Evolutionary conservation across 2,888 invertebrate genomes (phyloP).

Genomic region (Ecdyonurus torrentis): DNA sequence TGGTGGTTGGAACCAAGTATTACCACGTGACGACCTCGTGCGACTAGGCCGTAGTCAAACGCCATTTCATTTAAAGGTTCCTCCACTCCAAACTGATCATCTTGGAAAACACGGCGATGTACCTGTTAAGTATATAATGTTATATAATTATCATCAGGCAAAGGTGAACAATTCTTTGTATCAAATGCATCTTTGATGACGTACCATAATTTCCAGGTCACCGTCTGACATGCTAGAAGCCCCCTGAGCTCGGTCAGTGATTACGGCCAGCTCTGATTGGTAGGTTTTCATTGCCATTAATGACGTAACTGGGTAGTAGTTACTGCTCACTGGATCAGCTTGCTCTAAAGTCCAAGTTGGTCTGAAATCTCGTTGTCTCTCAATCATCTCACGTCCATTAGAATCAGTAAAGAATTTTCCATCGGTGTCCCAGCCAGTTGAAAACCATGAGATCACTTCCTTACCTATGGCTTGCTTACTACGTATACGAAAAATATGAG

Average conservation of each 20-base stretch:
- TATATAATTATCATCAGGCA: too few relatives aligned
- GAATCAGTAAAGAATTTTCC: constrained; percentile 79
- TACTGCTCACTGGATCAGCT: constrained; percentile 59
- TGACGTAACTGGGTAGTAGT: constrained; percentile 87
- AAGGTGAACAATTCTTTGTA: too few relatives aligned
- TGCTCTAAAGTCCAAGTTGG: not conserved
- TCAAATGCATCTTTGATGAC: too few relatives aligned
- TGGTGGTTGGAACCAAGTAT: constrained; percentile 17
- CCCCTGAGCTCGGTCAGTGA: constrained; percentile 47
- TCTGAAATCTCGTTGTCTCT: constrained; percentile 33
- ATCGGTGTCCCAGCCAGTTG: constrained; percentile 39
- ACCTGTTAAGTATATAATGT: constrained; percentile 19
- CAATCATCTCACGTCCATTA: constrained; percentile 75
- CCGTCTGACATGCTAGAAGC: constrained; percentile 61
- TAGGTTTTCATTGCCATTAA: constrained; percentile 36
- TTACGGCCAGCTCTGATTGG: not conserved
- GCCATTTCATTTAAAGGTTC: constrained; percentile 51
- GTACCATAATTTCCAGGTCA: constrained; percentile 55
- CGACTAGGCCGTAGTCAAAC: constrained; percentile 34
- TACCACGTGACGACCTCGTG: constrained; percentile 34
- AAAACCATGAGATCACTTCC: constrained; percentile 63
- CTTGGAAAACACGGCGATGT: constrained; percentile 46
- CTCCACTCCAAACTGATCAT: constrained; percentile 54
- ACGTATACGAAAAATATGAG: too few relatives aligned
- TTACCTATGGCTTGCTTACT: constrained; percentile 48